phyloP scores from a whole-genome alignment of 1,140 invertebrate species.

The Elysia chlorotica region DNA sequence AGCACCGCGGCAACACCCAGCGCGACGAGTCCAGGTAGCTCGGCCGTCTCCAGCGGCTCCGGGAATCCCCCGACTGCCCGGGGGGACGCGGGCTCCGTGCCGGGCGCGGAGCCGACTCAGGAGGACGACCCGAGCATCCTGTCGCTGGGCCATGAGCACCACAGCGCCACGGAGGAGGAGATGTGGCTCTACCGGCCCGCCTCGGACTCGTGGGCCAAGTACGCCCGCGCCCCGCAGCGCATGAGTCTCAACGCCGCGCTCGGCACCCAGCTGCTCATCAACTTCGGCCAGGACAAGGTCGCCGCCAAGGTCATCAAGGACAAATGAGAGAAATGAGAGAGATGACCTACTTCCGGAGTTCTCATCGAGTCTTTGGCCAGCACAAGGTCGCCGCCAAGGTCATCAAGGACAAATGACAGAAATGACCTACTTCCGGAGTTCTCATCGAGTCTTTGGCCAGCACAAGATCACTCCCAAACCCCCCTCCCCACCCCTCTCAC shows the following conservation, averaged over 20 bases:
- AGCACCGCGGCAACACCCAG: too few species aligned
- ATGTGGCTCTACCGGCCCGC: constrained; percentile 55
- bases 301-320: constrained; percentile 46
- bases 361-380: too few species aligned
- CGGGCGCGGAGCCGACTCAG: too few species aligned
- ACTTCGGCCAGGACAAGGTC: constrained; percentile 58
- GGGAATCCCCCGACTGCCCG: too few species aligned
- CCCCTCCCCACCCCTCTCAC: constrained; percentile 50
- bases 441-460: too few species aligned
- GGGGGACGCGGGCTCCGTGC: too few species aligned
- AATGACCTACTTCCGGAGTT: too few species aligned
- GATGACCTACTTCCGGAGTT: background rate
- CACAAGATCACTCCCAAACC: too few species aligned
- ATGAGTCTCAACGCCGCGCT: constrained; percentile 54
- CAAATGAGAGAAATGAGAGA: constrained; percentile 25
- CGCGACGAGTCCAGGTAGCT: too few species aligned
- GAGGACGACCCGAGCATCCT: too few species aligned
- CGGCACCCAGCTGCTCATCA: constrained; percentile 49
- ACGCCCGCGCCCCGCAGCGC: constrained; percentile 53
- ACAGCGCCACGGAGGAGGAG: constrained; percentile 58
- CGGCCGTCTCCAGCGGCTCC: too few species aligned
- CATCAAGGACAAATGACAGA: background rate
- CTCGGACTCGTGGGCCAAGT: constrained; percentile 49
- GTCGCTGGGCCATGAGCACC: constrained; percentile 57
- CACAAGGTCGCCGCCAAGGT: background rate